A percentile compares a stretch with the other conserved stretches of the same genome.
Evolutionary conservation across 1,140 invertebrate species (phyloP).

Genomic region (Macrobrachium nipponense): DNA sequence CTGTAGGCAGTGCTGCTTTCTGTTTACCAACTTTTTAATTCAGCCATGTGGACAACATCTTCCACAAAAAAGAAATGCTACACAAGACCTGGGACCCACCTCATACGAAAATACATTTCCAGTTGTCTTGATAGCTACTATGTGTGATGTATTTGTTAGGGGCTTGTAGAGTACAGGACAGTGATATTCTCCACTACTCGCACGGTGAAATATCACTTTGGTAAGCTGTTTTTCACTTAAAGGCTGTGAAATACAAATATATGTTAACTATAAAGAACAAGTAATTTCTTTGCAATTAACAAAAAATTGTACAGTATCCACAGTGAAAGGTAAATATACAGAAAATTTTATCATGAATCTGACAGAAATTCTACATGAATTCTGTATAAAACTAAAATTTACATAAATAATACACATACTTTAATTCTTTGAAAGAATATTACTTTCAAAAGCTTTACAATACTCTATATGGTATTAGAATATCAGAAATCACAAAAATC

Average conservation of each 20-base stretch:
- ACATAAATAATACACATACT: not conserved
- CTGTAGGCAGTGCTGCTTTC: no score
- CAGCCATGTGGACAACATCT: not conserved
- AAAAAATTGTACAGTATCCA: not conserved
- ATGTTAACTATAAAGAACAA: not conserved
- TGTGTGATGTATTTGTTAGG: conserved; percentile 96
- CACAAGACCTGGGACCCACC: conserved; percentile 68
- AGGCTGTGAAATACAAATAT: conserved; percentile 71
- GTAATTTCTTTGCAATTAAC: not conserved
- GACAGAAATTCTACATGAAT: not conserved
- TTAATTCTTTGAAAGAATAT: no score
- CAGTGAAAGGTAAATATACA: not conserved
- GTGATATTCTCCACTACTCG: conserved; percentile 76
- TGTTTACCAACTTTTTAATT: no score
- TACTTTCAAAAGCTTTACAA: no score
- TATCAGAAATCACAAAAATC: no score
- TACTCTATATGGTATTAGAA: no score
- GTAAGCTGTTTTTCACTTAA: conserved; percentile 87
- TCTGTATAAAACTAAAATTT: not conserved
- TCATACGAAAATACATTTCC: conserved; percentile 98
- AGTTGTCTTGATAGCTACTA: conserved; percentile 89
- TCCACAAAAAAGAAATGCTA: not conserved
- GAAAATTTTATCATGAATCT: not conserved
- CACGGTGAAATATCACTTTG: conserved; percentile 74
- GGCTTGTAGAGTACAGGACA: conserved; percentile 96